Evolutionary conservation across 2,888 invertebrate species (phyloP).

Genomic region (Dryobotodes eremita): DNA sequence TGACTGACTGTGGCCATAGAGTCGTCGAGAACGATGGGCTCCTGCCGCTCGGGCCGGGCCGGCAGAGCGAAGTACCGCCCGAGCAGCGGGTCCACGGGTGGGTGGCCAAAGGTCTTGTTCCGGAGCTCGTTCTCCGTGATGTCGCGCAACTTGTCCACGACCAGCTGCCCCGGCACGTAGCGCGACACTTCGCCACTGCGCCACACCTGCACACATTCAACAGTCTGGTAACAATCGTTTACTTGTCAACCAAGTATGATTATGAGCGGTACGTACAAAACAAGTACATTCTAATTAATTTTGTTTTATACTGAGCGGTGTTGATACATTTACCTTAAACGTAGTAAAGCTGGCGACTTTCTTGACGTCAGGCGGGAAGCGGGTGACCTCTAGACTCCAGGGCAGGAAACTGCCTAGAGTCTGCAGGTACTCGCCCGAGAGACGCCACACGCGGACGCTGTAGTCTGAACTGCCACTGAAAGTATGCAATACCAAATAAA

Average conservation of each 20-base stretch:
- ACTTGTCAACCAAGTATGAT: background rate
- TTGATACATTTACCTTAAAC: constrained; percentile 90
- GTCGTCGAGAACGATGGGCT: constrained; percentile 91
- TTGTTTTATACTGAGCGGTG: background rate
- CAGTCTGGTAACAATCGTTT: background rate
- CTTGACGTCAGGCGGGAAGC: constrained; percentile 94
- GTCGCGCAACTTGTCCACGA: constrained; percentile 82
- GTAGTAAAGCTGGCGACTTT: constrained; percentile 94
- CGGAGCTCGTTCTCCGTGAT: constrained; percentile 84
- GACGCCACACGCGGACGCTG: constrained; percentile 94
- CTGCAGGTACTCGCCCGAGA: constrained; percentile 93
- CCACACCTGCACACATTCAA: constrained; percentile 80
- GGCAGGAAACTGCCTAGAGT: constrained; percentile 93
- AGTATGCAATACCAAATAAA: constrained; percentile 1
- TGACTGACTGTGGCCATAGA: constrained; percentile 85
- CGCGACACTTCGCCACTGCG: constrained; percentile 87
- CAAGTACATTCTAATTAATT: background rate
- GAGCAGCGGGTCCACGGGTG: constrained; percentile 90
- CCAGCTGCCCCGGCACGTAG: constrained; percentile 89
- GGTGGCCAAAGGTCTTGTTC: constrained; percentile 88
- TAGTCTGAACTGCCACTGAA: constrained; percentile 93
- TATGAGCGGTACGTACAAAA: background rate
- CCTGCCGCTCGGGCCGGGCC: constrained; percentile 86
- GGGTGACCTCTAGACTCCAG: constrained; percentile 90
- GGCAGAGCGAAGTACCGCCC: constrained; percentile 91